Evolutionary conservation across 2,797 vertebrate genomes (phyloP), one percentile per base, ranked within the genome.

Genomic region (Pantherophis vulpinus): DNA sequence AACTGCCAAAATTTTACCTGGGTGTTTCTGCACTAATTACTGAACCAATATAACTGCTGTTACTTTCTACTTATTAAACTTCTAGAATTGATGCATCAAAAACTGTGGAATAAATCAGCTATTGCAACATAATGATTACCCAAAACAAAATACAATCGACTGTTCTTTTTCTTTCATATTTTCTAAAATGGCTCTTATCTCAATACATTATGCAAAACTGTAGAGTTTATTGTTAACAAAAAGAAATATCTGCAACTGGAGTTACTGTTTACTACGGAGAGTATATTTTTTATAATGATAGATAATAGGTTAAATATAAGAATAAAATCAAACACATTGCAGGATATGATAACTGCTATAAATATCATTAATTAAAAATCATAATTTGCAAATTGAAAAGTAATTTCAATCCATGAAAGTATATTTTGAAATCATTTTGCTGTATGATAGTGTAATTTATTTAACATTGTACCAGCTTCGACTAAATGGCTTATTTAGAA

Each of bases 401-500:
- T 95, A 91, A 86, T 74, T 95, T 95, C 1, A 0, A 32, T 54
- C 83, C 54, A 96, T 42, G 25, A 96, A 95, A 94, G 92, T 94
- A 93, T 96, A 97, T 97, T 96, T 95, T 97, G 95, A 96, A 97
- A 47, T 27, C 94, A 94, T 95, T 97, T 97, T 95, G 95, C 96
- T 94, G 63, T 79, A 79, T 91, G 93, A 60, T 95, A 96, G 95
- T 97, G 96, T 97, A 97, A 96, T 96, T 95, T 97, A 97, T 96
- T 95, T 97, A 97, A 97, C 95, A 97, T 61, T 96, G 14, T 97
- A 90, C 89, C 90, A 90, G 95, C 96, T 94, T 94, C 96, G 94
- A 96, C 96, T 95, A 91, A 97, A 91, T 96, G 96, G 97, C 97
- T 98, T 97, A 97, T 97, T 97, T 97, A 97, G 96, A 97, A 97